phyloP scores from a whole-genome alignment of 2,797 vertebrate genomes.

The Macropodus opercularis region DNA sequence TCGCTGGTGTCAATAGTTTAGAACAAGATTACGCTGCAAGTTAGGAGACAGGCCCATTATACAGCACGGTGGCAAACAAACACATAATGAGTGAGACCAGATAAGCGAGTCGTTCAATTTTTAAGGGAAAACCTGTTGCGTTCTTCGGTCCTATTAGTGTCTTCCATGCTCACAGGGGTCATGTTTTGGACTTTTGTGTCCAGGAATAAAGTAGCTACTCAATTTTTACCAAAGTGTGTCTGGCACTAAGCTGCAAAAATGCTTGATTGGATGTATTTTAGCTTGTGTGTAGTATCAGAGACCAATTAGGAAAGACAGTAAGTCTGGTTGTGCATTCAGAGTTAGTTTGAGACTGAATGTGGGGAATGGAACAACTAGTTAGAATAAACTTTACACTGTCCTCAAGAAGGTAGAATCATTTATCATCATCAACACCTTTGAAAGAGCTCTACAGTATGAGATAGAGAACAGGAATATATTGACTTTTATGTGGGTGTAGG shows the following conservation, averaged over 20 bases:
- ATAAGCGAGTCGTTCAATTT: constrained; percentile 2
- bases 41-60: neutral
- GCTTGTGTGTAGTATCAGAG: constrained; percentile 16
- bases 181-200: neutral
- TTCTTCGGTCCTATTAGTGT: constrained; percentile 4
- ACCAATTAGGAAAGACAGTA: constrained; percentile 19
- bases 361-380: constrained; percentile 6
- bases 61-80: neutral
- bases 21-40: neutral
- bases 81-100: constrained; percentile 3
- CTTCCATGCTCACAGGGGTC: neutral
- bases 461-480: too few species aligned
- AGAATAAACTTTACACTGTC: neutral
- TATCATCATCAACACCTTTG: too few species aligned
- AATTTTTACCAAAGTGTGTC: constrained; percentile 13
- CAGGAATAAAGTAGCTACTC: neutral
- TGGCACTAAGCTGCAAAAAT: neutral
- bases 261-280: neutral
- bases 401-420: too few species aligned
- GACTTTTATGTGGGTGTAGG: neutral
- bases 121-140: neutral
- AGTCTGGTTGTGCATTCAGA: constrained; percentile 5
- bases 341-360: constrained; percentile 3
- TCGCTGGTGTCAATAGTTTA: neutral
- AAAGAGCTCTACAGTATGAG: too few species aligned